Evolutionary conservation across 2,888 invertebrate species (phyloP), one percentile per base, ranked within the genome.

Genomic region (Anodontia alba): DNA sequence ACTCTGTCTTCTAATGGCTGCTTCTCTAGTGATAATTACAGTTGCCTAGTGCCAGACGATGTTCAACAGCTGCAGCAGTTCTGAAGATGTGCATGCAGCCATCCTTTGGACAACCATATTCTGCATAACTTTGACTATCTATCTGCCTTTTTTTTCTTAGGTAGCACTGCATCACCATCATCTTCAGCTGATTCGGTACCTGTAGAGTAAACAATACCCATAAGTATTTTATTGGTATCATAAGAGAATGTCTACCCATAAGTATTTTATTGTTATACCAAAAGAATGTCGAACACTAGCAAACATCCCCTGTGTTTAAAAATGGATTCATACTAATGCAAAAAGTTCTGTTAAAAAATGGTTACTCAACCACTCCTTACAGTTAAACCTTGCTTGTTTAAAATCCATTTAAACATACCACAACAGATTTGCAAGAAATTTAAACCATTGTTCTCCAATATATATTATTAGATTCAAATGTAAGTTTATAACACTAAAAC

Each of bases 51-150:
- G 62, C 33, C 15, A 62, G 31, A 33, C 33, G 62, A 1, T 62
- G 62, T 33, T 62, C 62, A 10, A 62, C 17, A 20, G 62, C 62
- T 10, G 31, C 20, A 10, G 62, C 31, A 20, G 62, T 33, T 62
- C 29, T 62, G 33, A 62, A 62, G 5, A 62, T 7, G 1, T 33
- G 62, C 33, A 62, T 62, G 33, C 62, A 62, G n/a, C 62, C 62
- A 1, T 62, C 62, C 62, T 62, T 62, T 5, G 31, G 62, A 33
- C 33, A 62, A 20, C 43, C 76, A 89, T 77, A 89, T 81, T 78
- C 62, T 20, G 33, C 62, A 57, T 57, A 29, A 62, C 62, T 62
- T 31, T 31, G 31, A 20, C 23, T 57, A 5, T 23, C 15, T 57
- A 15, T 54, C 23, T 26, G 23, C 5, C 26, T 62, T 62, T 62